Base-by-base conservation (phyloP, 2,113 vertebrate species). In the Aspidoscelis tigris region DNA sequence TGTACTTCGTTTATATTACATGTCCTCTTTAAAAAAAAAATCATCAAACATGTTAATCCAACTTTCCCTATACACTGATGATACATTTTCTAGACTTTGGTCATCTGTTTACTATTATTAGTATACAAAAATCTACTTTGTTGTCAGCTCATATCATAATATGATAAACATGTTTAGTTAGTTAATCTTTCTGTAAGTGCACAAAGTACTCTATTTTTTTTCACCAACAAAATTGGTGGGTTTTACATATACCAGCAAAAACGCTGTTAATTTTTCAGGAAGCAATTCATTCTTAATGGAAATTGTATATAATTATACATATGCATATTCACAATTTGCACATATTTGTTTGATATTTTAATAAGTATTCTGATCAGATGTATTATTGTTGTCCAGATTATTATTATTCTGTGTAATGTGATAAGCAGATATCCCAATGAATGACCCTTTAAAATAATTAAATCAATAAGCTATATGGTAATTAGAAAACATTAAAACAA, bases 211-310 rank as follows among this genome's bases (percentile, higher is more conserved):
- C 21, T 65, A 65, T 20, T 65, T 22, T 55, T 66, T 66, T 66
- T 26, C 65, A 66, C 21, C 5, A 66, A 26, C 8, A 66, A 26
- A 6, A 12, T 16, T 16, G 16, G 58, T 10, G 58, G 16, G 58
- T 12, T 61, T 61, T 5, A 6, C 11, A 61, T 61, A 10, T 20
- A 12, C 18, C 18, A 20, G 10, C 6, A 11, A 66, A 7, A 66
- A 66, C 26, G 5, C 55, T 58, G 10, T 58, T 58, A 58, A 58
- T 58, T 24, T 24, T 33, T 70, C n/a, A 70, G 26, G 21, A 24
- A 74, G 47, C 11, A 44, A 26, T 91, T 91, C 78, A 84, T 84
- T 93, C 83, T n/a, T 58, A 68, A 84, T 43, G 26, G 41, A 80
- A 88, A 92, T 88, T 77, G 47, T 81, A 80, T 72, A 3, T 64